Percentiles rank a stretch among this genome's conserved stretches.
Evolutionary conservation across 1,140 invertebrate genomes (phyloP).

Genomic region (Drosophila nigrodunni): DNA sequence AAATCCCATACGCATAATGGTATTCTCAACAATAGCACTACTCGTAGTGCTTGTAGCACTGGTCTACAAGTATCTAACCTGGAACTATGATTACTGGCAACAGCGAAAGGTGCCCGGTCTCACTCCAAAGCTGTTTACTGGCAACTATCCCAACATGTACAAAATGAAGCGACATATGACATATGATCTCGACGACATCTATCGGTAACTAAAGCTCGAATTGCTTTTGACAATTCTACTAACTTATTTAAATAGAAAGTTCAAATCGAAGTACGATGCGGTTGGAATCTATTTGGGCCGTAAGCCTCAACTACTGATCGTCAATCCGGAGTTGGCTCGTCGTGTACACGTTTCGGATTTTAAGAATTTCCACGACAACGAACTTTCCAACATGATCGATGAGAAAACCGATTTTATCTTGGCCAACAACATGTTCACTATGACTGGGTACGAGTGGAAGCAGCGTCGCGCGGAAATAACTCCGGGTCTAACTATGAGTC

Average conservation of each 20-base stretch:
- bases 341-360: conserved; percentile 85
- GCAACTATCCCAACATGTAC: conserved; percentile 61
- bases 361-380: conserved; percentile 84
- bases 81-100: conserved; percentile 80
- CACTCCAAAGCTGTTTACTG: conserved; percentile 63
- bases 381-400: conserved; percentile 55
- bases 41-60: conserved; percentile 24
- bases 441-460: conserved; percentile 86
- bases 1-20: conserved; percentile 26
- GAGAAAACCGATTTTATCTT: conserved; percentile 84
- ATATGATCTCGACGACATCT: conserved; percentile 64
- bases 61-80: conserved; percentile 74
- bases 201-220: conserved; percentile 39
- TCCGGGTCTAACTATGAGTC: conserved; percentile 86
- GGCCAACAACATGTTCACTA: conserved; percentile 84
- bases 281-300: conserved; percentile 66
- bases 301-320: conserved; percentile 82
- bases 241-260: conserved; percentile 38
- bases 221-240: not conserved
- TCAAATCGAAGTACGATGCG: conserved; percentile 67
- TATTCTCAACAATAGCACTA: conserved; percentile 45
- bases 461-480: conserved; percentile 85
- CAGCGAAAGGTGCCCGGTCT: conserved; percentile 72
- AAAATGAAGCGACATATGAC: conserved; percentile 48
- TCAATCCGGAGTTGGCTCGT: conserved; percentile 85